A percentile compares a stretch with the other conserved stretches of the same genome.
phyloP scores from a whole-genome alignment of 2,888 invertebrate species.

The Hipparchia semele region DNA sequence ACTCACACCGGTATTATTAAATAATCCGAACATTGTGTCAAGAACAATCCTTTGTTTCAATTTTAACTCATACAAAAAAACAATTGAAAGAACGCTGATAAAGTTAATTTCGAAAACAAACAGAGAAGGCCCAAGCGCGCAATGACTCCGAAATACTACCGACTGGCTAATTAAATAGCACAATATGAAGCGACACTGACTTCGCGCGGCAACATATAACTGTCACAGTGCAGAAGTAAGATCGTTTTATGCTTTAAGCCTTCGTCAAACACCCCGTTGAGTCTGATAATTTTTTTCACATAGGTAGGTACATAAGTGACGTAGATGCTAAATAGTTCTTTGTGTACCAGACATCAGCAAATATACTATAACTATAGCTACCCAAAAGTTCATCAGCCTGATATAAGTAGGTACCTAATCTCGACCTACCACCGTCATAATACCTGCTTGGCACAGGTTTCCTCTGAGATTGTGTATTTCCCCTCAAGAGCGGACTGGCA shows the following conservation, averaged over 20 bases:
- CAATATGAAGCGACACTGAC: slow-evolving; percentile 24
- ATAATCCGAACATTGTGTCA: slow-evolving; percentile 52
- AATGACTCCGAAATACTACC: slow-evolving; percentile 40
- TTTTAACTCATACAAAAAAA: too few species aligned
- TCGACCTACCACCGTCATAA: too few species aligned
- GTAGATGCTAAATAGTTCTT: background rate
- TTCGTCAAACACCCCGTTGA: slow-evolving; percentile 50
- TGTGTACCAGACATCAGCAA: slow-evolving; percentile 2
- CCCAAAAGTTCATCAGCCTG: background rate
- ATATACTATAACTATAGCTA: background rate
- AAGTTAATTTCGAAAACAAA: slow-evolving; percentile 4
- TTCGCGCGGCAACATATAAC: slow-evolving; percentile 5
- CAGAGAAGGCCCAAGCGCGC: slow-evolving; percentile 44
- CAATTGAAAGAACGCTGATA: background rate
- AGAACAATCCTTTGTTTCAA: slow-evolving; percentile 1
- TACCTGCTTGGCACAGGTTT: too few species aligned
- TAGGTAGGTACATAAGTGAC: slow-evolving; percentile 13
- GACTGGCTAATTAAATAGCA: slow-evolving; percentile 14
- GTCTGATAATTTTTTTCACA: slow-evolving; percentile 42
- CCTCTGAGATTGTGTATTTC: too few species aligned
- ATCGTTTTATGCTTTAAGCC: slow-evolving; percentile 43
- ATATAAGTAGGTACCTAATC: background rate
- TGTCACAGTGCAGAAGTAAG: slow-evolving; percentile 20
- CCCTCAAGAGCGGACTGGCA: too few species aligned
- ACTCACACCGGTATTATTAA: slow-evolving; percentile 54